Conservation (phyloP, 2,888 invertebrate genomes). For the Homarus gammarus region DNA sequence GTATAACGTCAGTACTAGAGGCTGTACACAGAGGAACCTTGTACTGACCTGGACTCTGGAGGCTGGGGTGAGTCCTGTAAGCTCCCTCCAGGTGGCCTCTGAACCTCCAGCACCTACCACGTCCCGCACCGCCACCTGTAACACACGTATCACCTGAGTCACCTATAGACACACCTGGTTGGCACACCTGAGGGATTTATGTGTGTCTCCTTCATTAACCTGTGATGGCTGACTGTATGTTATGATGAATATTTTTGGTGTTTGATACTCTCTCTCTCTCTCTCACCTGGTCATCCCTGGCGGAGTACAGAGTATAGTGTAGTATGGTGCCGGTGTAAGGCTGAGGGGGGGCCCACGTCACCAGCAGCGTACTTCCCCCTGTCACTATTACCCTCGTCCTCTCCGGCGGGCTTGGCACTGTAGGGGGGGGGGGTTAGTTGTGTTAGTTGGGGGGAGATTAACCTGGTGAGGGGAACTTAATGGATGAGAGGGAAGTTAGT, state of each 20-base stretch:
- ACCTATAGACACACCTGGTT: too few relatives aligned
- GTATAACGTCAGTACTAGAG: too few relatives aligned
- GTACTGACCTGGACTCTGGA: slow-evolving; percentile 43
- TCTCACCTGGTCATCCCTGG: slow-evolving; percentile 59
- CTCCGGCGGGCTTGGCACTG: slow-evolving; percentile 58
- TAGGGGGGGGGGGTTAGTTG: not conserved
- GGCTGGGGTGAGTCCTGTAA: slow-evolving; percentile 38
- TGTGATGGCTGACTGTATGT: too few relatives aligned
- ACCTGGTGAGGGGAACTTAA: too few relatives aligned
- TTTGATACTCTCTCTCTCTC: too few relatives aligned
- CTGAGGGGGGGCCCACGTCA: slow-evolving; percentile 56
- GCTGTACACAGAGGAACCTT: not conserved
- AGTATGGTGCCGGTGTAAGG: slow-evolving; percentile 48
- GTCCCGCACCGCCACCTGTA: slow-evolving; percentile 50
- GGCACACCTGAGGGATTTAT: too few relatives aligned
- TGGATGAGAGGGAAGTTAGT: too few relatives aligned
- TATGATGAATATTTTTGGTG: too few relatives aligned
- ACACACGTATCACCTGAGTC: not conserved
- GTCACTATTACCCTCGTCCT: slow-evolving; percentile 46
- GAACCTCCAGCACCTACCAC: slow-evolving; percentile 50
- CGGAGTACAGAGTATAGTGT: slow-evolving; percentile 61
- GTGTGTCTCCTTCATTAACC: too few relatives aligned
- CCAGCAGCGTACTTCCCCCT: slow-evolving; percentile 42
- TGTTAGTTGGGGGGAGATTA: too few relatives aligned
- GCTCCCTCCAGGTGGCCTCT: slow-evolving; percentile 51